These are phyloP conservation scores for Dromas ardeola DNA, from an alignment of 2,113 vertebrate genomes.

Conservation along the genomic window DNA sequence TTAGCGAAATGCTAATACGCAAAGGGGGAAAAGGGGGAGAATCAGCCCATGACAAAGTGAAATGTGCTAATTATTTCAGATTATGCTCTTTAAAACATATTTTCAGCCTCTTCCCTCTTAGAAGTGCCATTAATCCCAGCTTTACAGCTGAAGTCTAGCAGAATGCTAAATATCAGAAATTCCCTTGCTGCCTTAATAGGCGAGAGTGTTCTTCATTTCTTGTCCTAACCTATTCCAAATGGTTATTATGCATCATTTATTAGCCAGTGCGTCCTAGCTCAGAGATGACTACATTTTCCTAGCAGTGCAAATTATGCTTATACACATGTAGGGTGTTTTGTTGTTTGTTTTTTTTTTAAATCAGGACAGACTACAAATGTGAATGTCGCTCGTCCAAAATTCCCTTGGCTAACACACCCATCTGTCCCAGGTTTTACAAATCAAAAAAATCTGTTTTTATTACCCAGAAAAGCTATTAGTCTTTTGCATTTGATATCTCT, in stretches of 20 bases:
- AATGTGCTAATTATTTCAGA: slow-evolving; percentile 59
- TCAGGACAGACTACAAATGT: background rate
- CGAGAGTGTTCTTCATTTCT: background rate
- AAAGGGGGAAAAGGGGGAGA: background rate
- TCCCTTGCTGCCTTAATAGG: slow-evolving; percentile 16
- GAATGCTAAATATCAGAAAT: slow-evolving; percentile 33
- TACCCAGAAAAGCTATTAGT: background rate
- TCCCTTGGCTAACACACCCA: background rate
- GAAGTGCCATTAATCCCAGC: slow-evolving; percentile 31
- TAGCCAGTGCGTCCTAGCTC: slow-evolving; percentile 8
- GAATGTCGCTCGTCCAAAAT: background rate
- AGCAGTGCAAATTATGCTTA: slow-evolving; percentile 12
- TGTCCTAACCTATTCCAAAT: slow-evolving; percentile 21
- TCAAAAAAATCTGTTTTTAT: background rate
- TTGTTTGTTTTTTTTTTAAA: background rate
- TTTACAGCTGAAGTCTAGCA: slow-evolving; percentile 14
- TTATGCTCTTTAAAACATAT: slow-evolving; percentile 43
- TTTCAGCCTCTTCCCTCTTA: slow-evolving; percentile 5
- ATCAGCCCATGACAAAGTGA: slow-evolving; percentile 24
- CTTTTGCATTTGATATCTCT: background rate
- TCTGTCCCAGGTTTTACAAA: slow-evolving; percentile 21
- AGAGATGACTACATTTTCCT: slow-evolving; percentile 1
- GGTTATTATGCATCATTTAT: slow-evolving; percentile 39
- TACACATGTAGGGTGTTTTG: background rate
- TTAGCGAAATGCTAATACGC: slow-evolving; percentile 38